Conservation (phyloP, 2,113 vertebrate genomes). For the Colinus virginianus region DNA sequence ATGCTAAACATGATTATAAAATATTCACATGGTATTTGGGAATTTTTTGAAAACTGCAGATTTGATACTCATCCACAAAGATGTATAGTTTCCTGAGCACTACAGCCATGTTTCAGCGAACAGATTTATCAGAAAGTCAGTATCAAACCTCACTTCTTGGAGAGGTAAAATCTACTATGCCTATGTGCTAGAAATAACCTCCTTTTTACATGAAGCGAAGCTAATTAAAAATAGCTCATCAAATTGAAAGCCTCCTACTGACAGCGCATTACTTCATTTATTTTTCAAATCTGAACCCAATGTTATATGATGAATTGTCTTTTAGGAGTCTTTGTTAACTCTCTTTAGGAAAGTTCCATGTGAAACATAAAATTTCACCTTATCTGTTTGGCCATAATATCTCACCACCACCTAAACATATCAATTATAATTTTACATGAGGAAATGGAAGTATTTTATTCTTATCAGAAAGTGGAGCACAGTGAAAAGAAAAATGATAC, state of each 20-base stretch:
- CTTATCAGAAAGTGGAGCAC: conserved; percentile 54
- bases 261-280: not conserved
- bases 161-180: not conserved
- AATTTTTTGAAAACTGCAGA: conserved; percentile 46
- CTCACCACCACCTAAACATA: conserved; percentile 16
- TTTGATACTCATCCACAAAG: conserved; percentile 52
- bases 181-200: not conserved
- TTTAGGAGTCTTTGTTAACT: not conserved
- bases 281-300: not conserved
- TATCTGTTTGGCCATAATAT: not conserved
- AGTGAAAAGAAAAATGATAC: conserved; percentile 17
- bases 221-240: not conserved
- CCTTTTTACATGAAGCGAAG: not conserved
- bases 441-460: conserved; percentile 60
- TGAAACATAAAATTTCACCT: not conserved
- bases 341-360: not conserved
- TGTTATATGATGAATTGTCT: not conserved
- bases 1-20: conserved; percentile 77
- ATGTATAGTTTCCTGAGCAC: conserved; percentile 41
- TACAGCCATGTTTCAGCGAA: not conserved
- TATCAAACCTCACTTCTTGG: not conserved
- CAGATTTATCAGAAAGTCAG: not conserved
- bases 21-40: conserved; percentile 77
- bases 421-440: conserved; percentile 46
- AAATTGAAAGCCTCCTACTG: not conserved